Evolutionary conservation across 2,888 invertebrate genomes (phyloP), one percentile per base, ranked within the genome.

Genomic region (Acrocyrtus sp.): DNA sequence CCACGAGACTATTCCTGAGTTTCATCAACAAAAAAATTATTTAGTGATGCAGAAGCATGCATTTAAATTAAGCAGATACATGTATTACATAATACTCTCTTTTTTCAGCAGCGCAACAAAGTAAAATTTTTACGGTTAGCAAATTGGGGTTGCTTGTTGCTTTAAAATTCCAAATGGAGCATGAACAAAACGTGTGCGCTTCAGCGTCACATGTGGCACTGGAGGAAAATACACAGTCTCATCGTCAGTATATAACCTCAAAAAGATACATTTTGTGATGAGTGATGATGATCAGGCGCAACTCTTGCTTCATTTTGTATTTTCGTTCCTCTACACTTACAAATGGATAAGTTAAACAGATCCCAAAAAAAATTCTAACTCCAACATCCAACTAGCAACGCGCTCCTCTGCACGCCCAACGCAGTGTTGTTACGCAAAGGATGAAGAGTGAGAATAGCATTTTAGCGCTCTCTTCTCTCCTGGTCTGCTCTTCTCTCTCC

Each of bases 191-290:
- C 29, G 41, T 51, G 62, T 62, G 62, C 41, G 51, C 24, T 47
- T 17, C 27, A n/a, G n/a, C 21, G 27, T 45, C 63, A 53, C 54
- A 54, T 63, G 54, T 29, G 51, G 41, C 12, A 21, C 63, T 63
- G 63, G 53, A 63, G 43, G 50, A 50, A 51, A 22, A 21, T 19
- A 51, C 22, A 26, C 43, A 1, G 12, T 56, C 41, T 39, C 50
- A 61, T 61, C 58, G 19, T 57, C 22, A 15, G 17, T 24, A 3
- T 19, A 24, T 43, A 15, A 60, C 26, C 43, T 24, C 19, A 10
- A 27, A 60, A 29, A 8, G 48, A 47, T 15, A 51, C 27, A n/a
- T n/a, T n/a, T n/a, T n/a, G n/a, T n/a, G n/a, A n/a, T n/a, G n/a
- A n/a, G n/a, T n/a, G n/a, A 34, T 17, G 50, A 61, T 50, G 24